Percentiles rank a stretch among this genome's conserved stretches.
phyloP scores from a whole-genome alignment of 2,888 invertebrate genomes.

The Athalia cordata region DNA sequence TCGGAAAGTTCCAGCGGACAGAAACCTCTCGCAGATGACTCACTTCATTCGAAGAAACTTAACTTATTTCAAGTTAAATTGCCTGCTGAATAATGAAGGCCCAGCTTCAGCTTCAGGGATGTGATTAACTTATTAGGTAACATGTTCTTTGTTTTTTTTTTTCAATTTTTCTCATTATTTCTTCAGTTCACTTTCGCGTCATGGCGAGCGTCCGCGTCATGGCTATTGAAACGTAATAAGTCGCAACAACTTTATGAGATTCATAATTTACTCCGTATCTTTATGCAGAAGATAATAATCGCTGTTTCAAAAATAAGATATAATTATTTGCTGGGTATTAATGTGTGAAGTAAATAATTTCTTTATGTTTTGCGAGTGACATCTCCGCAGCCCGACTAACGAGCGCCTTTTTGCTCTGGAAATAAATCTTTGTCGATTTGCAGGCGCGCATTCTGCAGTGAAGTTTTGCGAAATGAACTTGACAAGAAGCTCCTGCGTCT shows the following conservation, averaged over 20 bases:
- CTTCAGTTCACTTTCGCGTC: background rate
- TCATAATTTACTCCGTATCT: too few species aligned
- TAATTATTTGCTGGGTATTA: too few species aligned
- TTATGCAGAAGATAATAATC: too few species aligned
- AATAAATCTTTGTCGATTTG: background rate
- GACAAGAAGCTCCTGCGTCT: slow-evolving; percentile 24
- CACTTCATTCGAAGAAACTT: background rate
- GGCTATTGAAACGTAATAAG: too few species aligned
- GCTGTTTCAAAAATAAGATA: too few species aligned
- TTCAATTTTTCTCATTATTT: background rate
- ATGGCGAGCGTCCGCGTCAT: too few species aligned
- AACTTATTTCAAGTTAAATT: background rate
- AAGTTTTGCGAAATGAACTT: slow-evolving; percentile 26
- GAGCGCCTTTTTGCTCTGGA: background rate
- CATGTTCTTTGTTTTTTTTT: slow-evolving; percentile 1
- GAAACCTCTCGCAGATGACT: too few species aligned
- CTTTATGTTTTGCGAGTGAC: too few species aligned
- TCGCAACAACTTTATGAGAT: too few species aligned
- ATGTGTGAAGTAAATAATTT: too few species aligned
- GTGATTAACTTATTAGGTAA: background rate
- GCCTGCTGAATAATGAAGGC: background rate
- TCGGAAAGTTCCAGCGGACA: too few species aligned
- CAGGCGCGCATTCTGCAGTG: background rate
- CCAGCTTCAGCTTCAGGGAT: slow-evolving; percentile 4
- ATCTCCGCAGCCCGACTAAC: background rate